Evolutionary conservation across 2,888 invertebrate species (phyloP).

Genomic region (Auanema freiburgensis): DNA sequence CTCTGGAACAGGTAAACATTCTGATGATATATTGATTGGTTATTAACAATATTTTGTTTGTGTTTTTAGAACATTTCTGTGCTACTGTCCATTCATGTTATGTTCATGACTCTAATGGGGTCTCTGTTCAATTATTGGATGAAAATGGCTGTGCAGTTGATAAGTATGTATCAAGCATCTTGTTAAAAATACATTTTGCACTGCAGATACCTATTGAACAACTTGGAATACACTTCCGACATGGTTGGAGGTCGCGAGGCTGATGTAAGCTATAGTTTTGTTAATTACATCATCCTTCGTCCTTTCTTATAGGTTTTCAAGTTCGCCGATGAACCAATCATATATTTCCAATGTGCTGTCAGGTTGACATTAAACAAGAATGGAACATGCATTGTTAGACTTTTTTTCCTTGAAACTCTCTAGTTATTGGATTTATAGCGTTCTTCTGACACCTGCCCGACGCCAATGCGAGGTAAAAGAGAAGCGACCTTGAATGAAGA

Average conservation of each 20-base stretch:
- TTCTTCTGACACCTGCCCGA: slow-evolving; percentile 52
- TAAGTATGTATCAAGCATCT: slow-evolving; percentile 19
- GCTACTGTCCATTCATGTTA: slow-evolving; percentile 58
- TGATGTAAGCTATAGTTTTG: slow-evolving; percentile 28
- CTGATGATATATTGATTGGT: neutral
- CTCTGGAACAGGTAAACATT: slow-evolving; percentile 1
- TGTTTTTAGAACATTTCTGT: slow-evolving; percentile 43
- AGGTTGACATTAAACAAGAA: slow-evolving; percentile 52
- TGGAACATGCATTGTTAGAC: slow-evolving; percentile 36
- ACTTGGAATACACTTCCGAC: slow-evolving; percentile 55
- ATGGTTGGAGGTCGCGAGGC: slow-evolving; percentile 55
- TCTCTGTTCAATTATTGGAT: slow-evolving; percentile 56
- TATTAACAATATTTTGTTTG: neutral
- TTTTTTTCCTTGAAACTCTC: neutral
- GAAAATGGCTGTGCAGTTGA: slow-evolving; percentile 62
- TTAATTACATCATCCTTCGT: neutral
- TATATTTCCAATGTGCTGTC: slow-evolving; percentile 62
- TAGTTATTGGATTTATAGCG: slow-evolving; percentile 25
- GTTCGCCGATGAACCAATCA: slow-evolving; percentile 58
- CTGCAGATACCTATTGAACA: slow-evolving; percentile 47
- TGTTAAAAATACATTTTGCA: neutral
- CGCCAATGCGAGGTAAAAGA: slow-evolving; percentile 52
- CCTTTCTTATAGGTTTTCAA: slow-evolving; percentile 52
- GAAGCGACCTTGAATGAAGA: slow-evolving; percentile 24
- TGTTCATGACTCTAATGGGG: slow-evolving; percentile 54